Evolutionary conservation across 2,113 vertebrate genomes (phyloP).

Genomic region (Paralichthys olivaceus): DNA sequence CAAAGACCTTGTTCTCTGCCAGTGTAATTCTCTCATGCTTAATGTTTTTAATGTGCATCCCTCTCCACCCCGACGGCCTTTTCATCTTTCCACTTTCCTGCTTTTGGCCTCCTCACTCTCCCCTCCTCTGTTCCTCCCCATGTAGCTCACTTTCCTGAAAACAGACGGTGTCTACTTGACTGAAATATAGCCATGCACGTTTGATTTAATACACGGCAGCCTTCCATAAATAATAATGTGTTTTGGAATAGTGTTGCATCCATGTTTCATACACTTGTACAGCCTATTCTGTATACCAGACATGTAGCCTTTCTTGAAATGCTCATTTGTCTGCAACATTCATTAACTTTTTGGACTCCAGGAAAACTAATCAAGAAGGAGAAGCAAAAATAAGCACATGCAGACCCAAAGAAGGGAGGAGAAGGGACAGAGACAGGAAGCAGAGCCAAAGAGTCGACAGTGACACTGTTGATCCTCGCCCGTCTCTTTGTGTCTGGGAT

Average conservation of each 20-base stretch:
- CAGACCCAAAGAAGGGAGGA: neutral
- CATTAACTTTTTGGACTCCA: neutral
- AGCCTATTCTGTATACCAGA: neutral
- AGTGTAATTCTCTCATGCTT: constrained; percentile 72
- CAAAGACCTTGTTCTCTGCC: constrained; percentile 68
- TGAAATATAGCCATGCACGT: constrained; percentile 35
- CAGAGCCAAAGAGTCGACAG: neutral
- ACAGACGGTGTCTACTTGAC: constrained; percentile 40
- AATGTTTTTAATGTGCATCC: constrained; percentile 76
- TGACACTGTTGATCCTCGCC: constrained; percentile 24
- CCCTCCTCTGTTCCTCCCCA: constrained; percentile 29
- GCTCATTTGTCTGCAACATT: neutral
- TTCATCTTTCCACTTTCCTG: constrained; percentile 73
- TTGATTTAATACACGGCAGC: constrained; percentile 51
- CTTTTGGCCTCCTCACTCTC: constrained; percentile 34
- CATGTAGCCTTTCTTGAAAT: neutral
- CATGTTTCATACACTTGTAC: constrained; percentile 15
- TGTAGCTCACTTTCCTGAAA: constrained; percentile 49
- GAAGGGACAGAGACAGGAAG: constrained; percentile 21
- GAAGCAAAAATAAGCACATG: neutral
- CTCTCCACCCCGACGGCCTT: constrained; percentile 65
- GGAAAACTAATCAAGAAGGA: neutral
- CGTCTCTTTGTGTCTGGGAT: constrained; percentile 28
- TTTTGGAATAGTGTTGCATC: constrained; percentile 17
- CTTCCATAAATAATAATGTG: constrained; percentile 11